phyloP scores from a whole-genome alignment of 2,888 invertebrate species.

The Gari tellinella region DNA sequence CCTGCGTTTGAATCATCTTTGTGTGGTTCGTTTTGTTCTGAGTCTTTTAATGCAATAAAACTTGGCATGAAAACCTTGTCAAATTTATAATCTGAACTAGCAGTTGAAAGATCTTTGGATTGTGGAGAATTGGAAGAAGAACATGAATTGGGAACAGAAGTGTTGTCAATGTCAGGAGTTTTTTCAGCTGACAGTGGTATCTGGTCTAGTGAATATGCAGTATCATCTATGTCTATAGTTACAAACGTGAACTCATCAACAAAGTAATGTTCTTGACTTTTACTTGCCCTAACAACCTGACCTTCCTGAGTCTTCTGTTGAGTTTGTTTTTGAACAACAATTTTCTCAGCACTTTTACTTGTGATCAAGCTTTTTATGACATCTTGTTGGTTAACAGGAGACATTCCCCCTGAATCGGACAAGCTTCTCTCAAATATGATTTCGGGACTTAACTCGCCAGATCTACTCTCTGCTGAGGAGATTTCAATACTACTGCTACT shows the following conservation, averaged over 20 bases:
- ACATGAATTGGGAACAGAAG: slow-evolving; percentile 7
- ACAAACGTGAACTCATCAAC: slow-evolving; percentile 91
- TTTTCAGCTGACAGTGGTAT: slow-evolving; percentile 56
- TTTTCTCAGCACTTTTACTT: slow-evolving; percentile 81
- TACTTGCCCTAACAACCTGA: slow-evolving; percentile 93
- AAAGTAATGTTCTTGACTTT: slow-evolving; percentile 94
- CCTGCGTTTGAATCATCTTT: too few relatives aligned
- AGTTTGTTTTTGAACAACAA: slow-evolving; percentile 52
- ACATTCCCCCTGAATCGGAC: slow-evolving; percentile 63
- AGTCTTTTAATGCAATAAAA: slow-evolving; percentile 78
- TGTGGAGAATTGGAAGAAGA: neutral
- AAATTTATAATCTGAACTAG: slow-evolving; percentile 46
- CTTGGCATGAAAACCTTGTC: slow-evolving; percentile 80
- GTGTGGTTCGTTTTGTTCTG: slow-evolving; percentile 16
- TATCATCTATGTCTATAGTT: slow-evolving; percentile 96
- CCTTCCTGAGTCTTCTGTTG: slow-evolving; percentile 41
- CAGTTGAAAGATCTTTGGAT: neutral
- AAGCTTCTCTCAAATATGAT: slow-evolving; percentile 56
- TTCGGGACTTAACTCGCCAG: slow-evolving; percentile 54
- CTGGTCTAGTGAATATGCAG: slow-evolving; percentile 94
- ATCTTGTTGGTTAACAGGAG: slow-evolving; percentile 47
- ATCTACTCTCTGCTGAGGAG: slow-evolving; percentile 54
- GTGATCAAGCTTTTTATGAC: slow-evolving; percentile 40
- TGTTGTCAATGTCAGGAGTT: slow-evolving; percentile 37
- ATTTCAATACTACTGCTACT: slow-evolving; percentile 57